Evolutionary conservation across 2,797 vertebrate genomes (phyloP), one percentile per base, ranked within the genome.

Genomic region (Amblyraja radiata): DNA sequence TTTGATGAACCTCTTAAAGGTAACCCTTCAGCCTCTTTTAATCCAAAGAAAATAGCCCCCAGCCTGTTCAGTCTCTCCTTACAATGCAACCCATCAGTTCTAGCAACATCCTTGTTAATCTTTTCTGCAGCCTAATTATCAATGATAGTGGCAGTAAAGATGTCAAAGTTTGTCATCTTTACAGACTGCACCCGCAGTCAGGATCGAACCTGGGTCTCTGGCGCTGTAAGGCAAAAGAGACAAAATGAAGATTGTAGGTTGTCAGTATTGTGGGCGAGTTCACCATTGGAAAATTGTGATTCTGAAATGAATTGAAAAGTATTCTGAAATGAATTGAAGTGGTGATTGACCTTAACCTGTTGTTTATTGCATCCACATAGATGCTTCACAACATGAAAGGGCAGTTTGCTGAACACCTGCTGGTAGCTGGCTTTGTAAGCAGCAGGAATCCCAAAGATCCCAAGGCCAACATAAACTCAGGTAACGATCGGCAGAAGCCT

Each of bases 311-410:
- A 73, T 88, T 58, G 28, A 36, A 18, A 36, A 18, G 16, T 32
- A 21, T 14, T 21, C 1, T 0, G 11, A 63, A 0, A 1, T 13
- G 81, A 46, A 46, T 25, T 28, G 81, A 54, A 61, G 23, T n/a
- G 61, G 28, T 32, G 83, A 18, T 88, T 18, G 7, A 25, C 32
- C 32, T 21, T 36, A 88, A 63, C 84, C 84, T 63, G 18, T 68
- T 9, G 14, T 32, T 88, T 76, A 16, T 76, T 92, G 36, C 13
- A 25, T 92, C 46, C 25, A 71, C 28, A 8, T 94, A 99, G 99
- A 99, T 99, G 99, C 96, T 99, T 94, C 97, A 98, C 94, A 98
- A 98, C 95, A 99, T 99, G 99, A 99, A 99, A 95, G 97, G 97
- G 2, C 98, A 99, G 95, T 99, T 99, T 97, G 96, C 98, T 0